These are phyloP conservation scores for Metopia argyrocephala DNA, from an alignment of 2,888 invertebrate genomes.

Conservation along the genomic window DNA sequence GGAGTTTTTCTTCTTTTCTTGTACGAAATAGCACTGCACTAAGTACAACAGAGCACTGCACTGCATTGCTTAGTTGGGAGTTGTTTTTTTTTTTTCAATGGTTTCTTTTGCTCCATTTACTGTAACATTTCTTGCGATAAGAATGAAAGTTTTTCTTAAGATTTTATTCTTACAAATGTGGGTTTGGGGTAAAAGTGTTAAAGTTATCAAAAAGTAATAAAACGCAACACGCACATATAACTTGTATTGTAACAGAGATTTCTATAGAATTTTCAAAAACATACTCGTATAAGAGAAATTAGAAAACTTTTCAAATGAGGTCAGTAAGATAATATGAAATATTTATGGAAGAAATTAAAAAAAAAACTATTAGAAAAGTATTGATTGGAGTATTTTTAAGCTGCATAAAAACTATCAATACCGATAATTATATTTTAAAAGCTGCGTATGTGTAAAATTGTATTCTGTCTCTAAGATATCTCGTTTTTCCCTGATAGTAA, in stretches of 20 bases:
- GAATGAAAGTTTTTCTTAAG: constrained; percentile 23
- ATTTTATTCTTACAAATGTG: background rate
- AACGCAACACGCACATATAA: background rate
- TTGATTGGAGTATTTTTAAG: too few relatives aligned
- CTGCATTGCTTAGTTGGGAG: too few relatives aligned
- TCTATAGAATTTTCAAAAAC: background rate
- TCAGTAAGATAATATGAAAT: background rate
- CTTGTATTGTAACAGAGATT: background rate
- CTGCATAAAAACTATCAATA: too few relatives aligned
- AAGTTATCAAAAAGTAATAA: constrained; percentile 47
- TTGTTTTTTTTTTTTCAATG: too few relatives aligned
- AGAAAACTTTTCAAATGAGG: background rate
- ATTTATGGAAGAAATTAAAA: background rate
- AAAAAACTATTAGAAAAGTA: too few relatives aligned
- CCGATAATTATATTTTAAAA: too few relatives aligned
- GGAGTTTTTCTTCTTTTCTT: constrained; percentile 7
- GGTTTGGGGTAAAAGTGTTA: constrained; percentile 12
- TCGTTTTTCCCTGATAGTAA: too few relatives aligned
- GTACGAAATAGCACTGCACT: constrained; percentile 7
- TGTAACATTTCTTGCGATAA: constrained; percentile 5
- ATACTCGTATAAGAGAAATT: background rate
- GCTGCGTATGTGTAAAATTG: too few relatives aligned
- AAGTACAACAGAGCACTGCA: background rate
- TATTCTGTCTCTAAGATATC: too few relatives aligned
- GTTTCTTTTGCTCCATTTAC: background rate